Base-by-base conservation (phyloP, 2,113 vertebrate genomes). In the Rhinoderma darwinii region DNA sequence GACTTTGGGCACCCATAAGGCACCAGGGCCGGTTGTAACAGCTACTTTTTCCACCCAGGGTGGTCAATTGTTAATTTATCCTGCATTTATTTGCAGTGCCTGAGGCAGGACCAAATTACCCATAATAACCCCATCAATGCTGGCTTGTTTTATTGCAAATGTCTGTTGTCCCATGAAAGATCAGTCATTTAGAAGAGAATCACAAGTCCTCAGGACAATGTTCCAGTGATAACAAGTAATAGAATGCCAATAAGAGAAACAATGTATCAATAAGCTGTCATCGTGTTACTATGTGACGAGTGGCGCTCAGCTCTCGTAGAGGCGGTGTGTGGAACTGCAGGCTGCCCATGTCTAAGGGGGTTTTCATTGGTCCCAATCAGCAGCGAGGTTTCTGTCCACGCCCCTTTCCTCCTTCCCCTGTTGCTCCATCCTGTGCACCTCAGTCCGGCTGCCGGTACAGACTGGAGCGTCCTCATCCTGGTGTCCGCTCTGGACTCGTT, bases 401-500 rank as follows among this genome's bases (percentile, higher is more conserved):
- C 82, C 82, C 82, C 82, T 25, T 84, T 30, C 35, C 68, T 56
- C 68, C 43, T 72, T 15, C 25, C 79, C 15, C 3, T 39, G 9
- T 84, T 50, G n/a, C 68, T 56, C 43, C 68, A 74, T 72, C 47
- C 25, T 54, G 56, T 43, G 35, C 18, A 15, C 7, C n/a, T 18
- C 30, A 27, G n/a, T 41, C 35, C 56, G 32, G 79, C 59, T 4
- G 27, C 41, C 81, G 61, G 61, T 72, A 14, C 17, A 27, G 32
- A 51, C 32, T 1, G 43, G 27, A 37, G 37, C 32, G n/a, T 41
- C 25, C 5, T 27, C 50, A 1, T 22, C 76, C 1, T 15, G 17
- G 14, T 15, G 20, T 22, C 37, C 10, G 2, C 22, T 1, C 11
- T 11, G 25, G 7, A 63, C 15, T 2, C 25, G 59, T 9, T 3